A percentile compares a stretch with the other conserved stretches of the same genome.
phyloP scores from a whole-genome alignment of 2,113 vertebrate species.

The Toxotes jaculatrix region DNA sequence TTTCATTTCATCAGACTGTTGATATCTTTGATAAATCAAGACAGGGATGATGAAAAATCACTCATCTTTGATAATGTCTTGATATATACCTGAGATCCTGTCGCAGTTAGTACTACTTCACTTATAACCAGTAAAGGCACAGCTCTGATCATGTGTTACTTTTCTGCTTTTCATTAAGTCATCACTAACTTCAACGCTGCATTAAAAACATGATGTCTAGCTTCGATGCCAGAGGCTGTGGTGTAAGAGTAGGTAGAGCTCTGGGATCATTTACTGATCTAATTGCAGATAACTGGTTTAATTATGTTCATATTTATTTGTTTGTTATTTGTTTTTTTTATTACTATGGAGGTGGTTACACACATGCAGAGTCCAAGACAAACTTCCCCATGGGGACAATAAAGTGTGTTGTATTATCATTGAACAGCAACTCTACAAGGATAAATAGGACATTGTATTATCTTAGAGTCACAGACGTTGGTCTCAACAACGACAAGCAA shows the following conservation, averaged over 20 bases:
- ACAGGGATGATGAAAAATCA: too few relatives aligned
- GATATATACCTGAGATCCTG: too few relatives aligned
- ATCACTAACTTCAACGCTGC: not conserved
- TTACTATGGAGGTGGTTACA: too few relatives aligned
- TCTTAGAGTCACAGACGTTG: not conserved
- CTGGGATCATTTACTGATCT: not conserved
- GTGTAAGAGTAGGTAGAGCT: not conserved
- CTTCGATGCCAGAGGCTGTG: not conserved
- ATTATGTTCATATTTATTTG: not conserved
- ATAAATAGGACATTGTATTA: not conserved
- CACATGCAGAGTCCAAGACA: too few relatives aligned
- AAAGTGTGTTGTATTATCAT: too few relatives aligned
- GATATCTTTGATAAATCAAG: too few relatives aligned
- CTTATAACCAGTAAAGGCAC: not conserved
- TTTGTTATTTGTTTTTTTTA: too few relatives aligned
- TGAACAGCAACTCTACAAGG: not conserved
- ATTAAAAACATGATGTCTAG: not conserved
- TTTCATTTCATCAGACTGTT: too few relatives aligned
- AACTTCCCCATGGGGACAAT: too few relatives aligned
- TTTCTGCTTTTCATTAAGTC: not conserved
- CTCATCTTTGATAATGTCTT: too few relatives aligned
- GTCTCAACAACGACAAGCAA: slow-evolving; percentile 4
- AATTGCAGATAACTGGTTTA: not conserved
- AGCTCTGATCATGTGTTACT: not conserved
- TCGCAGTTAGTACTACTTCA: too few relatives aligned